These are phyloP conservation scores for Hypsopygia costalis DNA, from an alignment of 2,888 invertebrate species.

Conservation along the genomic window DNA sequence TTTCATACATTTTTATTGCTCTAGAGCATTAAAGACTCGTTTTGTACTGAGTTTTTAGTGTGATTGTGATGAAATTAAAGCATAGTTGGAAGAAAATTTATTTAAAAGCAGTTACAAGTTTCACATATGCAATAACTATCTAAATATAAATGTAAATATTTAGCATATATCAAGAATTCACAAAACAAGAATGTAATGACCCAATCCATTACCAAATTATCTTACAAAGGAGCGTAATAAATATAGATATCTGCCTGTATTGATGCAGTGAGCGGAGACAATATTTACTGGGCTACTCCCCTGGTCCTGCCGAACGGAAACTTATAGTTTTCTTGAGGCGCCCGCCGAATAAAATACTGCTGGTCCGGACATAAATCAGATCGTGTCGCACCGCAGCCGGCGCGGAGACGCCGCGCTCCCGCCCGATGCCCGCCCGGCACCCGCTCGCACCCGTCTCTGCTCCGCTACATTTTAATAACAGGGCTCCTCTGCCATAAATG, in stretches of 20 bases:
- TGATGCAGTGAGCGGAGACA: slow-evolving; percentile 72
- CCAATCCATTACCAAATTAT: slow-evolving; percentile 76
- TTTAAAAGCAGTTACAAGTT: too few relatives aligned
- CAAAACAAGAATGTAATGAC: slow-evolving; percentile 52
- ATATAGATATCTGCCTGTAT: slow-evolving; percentile 74
- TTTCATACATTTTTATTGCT: too few relatives aligned
- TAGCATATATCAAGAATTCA: too few relatives aligned
- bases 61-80: too few relatives aligned
- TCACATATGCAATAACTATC: too few relatives aligned
- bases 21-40: too few relatives aligned
- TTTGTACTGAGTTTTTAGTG: too few relatives aligned
- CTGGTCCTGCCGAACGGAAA: slow-evolving; percentile 76
- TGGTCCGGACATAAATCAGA: slow-evolving; percentile 75
- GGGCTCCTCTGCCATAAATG: slow-evolving; percentile 65
- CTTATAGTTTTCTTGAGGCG: slow-evolving; percentile 80
- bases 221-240: slow-evolving; percentile 68
- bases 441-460: slow-evolving; percentile 30
- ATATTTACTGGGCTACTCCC: slow-evolving; percentile 77
- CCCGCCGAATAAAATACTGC: slow-evolving; percentile 79
- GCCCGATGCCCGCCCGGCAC: slow-evolving; percentile 24
- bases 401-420: slow-evolving; percentile 50
- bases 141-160: too few relatives aligned
- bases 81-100: too few relatives aligned
- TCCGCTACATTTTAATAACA: slow-evolving; percentile 77
- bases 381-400: slow-evolving; percentile 68